Base-by-base conservation (phyloP, 2,888 invertebrate genomes). In the Hesperia comma region DNA sequence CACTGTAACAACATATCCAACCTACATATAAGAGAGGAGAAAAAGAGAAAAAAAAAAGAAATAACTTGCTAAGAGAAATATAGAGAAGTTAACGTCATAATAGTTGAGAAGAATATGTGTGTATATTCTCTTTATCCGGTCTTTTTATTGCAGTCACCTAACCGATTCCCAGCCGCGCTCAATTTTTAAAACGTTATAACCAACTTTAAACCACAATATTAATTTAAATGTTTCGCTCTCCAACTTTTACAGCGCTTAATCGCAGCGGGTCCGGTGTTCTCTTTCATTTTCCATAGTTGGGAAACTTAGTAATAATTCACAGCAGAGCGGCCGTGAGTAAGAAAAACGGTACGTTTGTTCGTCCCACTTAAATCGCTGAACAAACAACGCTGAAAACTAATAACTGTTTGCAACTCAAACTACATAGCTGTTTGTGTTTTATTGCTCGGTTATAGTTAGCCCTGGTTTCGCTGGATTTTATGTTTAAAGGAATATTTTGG, bases 371-470 rank as follows among this genome's bases (percentile, higher is more conserved):
- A 67, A 67, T 67, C 66, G 66, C 66, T 55, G 33, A 55, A 33
- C 66, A 49, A 67, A 67, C 55, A 61, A 46, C 61, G 69, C 61
- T 53, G 63, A 53, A 69, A 72, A 71, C 71, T 72, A 71, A 70
- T 71, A 71, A 72, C 72, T 66, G 71, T 71, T 70, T 41, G 53
- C 62, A 72, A 72, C 69, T 72, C 71, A 70, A 72, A 72, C 60
- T 46, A 60, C 49, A 49, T 60, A 15, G 14, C 19, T n/a, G 64
- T 43, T 58, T 51, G 54, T 37, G 60, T 66, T 66, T 60, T 66
- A 60, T 66, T 66, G 66, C 60, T 21, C 57, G 6, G 46, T 19
- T 40, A 5, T 37, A 56, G 56, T 56, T 40, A 56, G 56, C 46
- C 46, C 57, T 57, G 14, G 14, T 41, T 57, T 43, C n/a, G 57